These are phyloP conservation scores for Criorhina ranunculi DNA, from an alignment of 2,888 invertebrate species.

Conservation along the genomic window DNA sequence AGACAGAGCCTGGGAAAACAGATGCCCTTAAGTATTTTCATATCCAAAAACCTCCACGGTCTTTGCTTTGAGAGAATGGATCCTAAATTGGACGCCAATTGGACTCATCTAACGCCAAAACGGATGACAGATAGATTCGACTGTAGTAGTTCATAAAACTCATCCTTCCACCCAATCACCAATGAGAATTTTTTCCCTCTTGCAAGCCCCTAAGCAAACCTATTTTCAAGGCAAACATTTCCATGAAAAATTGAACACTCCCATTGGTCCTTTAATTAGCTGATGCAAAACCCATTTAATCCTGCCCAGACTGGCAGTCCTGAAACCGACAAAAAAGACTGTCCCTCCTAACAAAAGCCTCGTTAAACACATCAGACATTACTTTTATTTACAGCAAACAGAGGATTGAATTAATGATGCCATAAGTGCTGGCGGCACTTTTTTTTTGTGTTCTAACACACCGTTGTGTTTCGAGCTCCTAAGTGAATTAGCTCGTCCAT, in stretches of 20 bases:
- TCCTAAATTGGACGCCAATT: no score
- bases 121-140: no score
- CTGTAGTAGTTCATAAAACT: no score
- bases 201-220: no score
- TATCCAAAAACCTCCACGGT: no score
- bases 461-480: constrained; percentile 45
- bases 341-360: constrained; percentile 4
- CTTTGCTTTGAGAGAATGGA: no score
- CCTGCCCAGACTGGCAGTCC: not conserved
- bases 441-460: constrained; percentile 11
- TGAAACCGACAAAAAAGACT: constrained; percentile 8
- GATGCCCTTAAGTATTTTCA: no score
- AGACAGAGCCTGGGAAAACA: no score
- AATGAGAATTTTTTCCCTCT: no score
- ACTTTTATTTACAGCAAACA: constrained; percentile 34
- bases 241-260: not conserved
- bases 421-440: constrained; percentile 59
- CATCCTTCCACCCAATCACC: no score
- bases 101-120: no score
- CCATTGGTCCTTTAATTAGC: constrained; percentile 46
- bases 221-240: not conserved
- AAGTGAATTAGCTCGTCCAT: constrained; percentile 66
- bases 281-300: constrained; percentile 22
- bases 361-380: constrained; percentile 50
- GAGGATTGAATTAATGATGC: constrained; percentile 63